Percentiles rank a stretch among this genome's conserved stretches.
Evolutionary conservation across 1,140 invertebrate genomes (phyloP).

Genomic region (Drosophila kanapiae): DNA sequence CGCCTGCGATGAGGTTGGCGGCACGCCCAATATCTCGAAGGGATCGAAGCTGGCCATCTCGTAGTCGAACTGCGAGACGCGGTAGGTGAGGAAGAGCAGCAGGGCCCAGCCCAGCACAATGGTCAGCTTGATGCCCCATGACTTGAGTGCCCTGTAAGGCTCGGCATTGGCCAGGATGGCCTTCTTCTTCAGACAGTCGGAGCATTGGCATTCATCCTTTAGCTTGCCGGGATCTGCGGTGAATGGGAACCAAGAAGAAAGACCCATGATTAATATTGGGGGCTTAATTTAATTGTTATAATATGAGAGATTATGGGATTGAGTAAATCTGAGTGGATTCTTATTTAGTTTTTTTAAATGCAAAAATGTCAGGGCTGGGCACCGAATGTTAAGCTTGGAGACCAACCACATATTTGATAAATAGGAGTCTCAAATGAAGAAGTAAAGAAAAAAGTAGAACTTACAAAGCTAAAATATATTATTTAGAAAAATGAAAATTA

Average conservation of each 20-base stretch:
- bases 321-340: neutral
- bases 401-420: no score
- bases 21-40: slow-evolving; percentile 97
- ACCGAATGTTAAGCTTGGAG: no score
- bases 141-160: slow-evolving; percentile 94
- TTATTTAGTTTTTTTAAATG: no score
- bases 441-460: no score
- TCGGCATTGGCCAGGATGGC: slow-evolving; percentile 92
- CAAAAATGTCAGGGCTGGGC: no score
- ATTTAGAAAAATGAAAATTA: no score
- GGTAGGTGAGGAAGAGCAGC: slow-evolving; percentile 95
- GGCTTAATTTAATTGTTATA: slow-evolving; percentile 3
- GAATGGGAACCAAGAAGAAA: neutral
- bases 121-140: slow-evolving; percentile 87
- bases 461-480: no score
- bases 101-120: slow-evolving; percentile 95
- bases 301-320: neutral
- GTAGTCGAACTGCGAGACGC: slow-evolving; percentile 98
- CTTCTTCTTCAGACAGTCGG: slow-evolving; percentile 94
- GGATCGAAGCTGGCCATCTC: slow-evolving; percentile 99
- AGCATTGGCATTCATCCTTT: slow-evolving; percentile 93
- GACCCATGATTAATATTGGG: neutral
- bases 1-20: slow-evolving; percentile 91
- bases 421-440: no score
- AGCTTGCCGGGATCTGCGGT: slow-evolving; percentile 90